A percentile compares a stretch with the other conserved stretches of the same genome.
These are phyloP conservation scores for Chinchilla lanigera DNA, from an alignment of 2,113 vertebrate genomes.

Conservation along the genomic window DNA sequence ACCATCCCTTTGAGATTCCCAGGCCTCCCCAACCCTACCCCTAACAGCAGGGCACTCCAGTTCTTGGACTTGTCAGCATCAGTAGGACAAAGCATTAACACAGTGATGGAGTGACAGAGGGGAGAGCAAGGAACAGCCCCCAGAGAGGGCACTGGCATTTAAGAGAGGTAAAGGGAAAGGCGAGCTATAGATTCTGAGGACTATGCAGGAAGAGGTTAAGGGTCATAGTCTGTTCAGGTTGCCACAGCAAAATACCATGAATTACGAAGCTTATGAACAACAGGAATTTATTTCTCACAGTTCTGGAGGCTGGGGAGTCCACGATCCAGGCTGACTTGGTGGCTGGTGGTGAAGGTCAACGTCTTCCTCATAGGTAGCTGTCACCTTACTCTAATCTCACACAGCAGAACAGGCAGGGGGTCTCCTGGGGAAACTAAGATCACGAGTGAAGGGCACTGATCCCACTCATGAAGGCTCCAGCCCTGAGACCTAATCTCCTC, in stretches of 20 bases:
- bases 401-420: not conserved
- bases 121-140: not conserved
- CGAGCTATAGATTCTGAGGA: not conserved
- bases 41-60: not conserved
- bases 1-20: not conserved
- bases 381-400: not conserved
- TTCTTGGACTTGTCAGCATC: not conserved
- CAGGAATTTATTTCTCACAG: not conserved
- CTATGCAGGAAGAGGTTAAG: not conserved
- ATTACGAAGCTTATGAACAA: not conserved
- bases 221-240: not conserved
- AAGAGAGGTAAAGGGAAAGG: not conserved
- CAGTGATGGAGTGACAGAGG: not conserved
- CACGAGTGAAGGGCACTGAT: not conserved
- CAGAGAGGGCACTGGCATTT: not conserved
- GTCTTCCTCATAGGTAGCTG: not conserved
- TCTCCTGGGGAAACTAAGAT: not conserved
- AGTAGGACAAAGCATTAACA: not conserved
- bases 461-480: not conserved
- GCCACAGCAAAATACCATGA: not conserved
- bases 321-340: not conserved
- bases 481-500: not conserved
- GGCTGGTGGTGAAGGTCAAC: not conserved
- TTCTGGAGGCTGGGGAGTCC: not conserved
- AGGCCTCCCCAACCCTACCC: not conserved